Evolutionary conservation across 2,797 vertebrate species (phyloP).

Genomic region (Psittacula echo): DNA sequence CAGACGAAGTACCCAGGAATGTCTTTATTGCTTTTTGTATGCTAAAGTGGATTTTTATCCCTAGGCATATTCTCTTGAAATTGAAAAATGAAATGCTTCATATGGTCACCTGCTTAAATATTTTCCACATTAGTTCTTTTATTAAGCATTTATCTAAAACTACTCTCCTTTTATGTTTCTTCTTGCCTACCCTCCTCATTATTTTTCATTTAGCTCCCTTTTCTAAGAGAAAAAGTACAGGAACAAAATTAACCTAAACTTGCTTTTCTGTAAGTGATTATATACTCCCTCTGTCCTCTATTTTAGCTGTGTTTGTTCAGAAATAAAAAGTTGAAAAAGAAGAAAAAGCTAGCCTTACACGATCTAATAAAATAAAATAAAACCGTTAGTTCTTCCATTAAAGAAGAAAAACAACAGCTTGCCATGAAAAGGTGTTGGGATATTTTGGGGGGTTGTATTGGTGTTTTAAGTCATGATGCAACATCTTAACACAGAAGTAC

Average conservation of each 20-base stretch:
- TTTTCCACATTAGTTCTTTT: not conserved
- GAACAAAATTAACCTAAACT: not conserved
- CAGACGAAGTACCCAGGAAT: not conserved
- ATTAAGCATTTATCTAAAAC: not conserved
- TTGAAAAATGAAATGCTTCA: not conserved
- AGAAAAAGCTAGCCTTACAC: not conserved
- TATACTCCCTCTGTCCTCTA: not conserved
- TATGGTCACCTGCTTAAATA: not conserved
- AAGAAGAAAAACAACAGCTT: not conserved
- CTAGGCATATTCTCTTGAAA: not conserved
- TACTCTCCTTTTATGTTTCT: not conserved
- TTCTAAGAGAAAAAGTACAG: not conserved
- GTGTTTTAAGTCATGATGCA: not conserved
- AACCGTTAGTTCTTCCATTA: not conserved
- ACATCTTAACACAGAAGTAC: not conserved
- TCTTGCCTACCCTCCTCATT: not conserved
- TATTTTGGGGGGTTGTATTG: not conserved
- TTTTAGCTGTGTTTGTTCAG: not conserved
- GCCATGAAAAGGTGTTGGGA: not conserved
- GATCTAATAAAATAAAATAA: not conserved
- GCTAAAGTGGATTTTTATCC: not conserved
- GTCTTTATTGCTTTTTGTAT: not conserved
- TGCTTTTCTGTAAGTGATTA: not conserved
- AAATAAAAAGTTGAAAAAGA: not conserved
- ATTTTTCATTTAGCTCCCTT: not conserved